Base-by-base conservation (phyloP, 30 jellyfish, hydroid and myxozoan species). In the Pseudorhiza aurosa region DNA sequence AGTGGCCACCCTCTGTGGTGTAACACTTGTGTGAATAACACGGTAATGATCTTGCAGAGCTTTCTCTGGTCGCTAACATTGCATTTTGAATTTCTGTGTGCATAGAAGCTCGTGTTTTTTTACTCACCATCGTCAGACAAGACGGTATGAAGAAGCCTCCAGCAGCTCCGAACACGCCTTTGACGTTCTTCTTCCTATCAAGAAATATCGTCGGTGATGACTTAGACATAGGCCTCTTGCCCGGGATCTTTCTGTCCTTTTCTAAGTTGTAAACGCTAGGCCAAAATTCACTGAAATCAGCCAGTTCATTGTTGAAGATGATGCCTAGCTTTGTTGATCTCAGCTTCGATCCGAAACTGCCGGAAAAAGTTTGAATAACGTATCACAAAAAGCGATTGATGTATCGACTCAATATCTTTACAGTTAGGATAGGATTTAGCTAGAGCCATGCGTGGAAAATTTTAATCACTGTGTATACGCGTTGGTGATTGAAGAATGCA, bases 201-300 rank as follows among this genome's bases (percentile, higher is more conserved):
- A 89, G 75, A 77, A 95, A 87, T 21, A 95, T 95, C 4, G 85
- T 80, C 39, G 99, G 99, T 15, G 95, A 88, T 43, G 91, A 80
- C 21, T 68, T 95, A 14, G 99, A 95, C 96, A 88, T 85, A 29
- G 99, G 99, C 40, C 98, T 56, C 63, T 95, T 95, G 32, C 98
- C 99, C 4, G 97, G 97, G 1, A 63, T 64, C 57, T 95, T 95
- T 46, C 59, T 58, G 62, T 95, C 99, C 42, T 67, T 71, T 45
- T 90, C 88, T 8, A 87, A 70, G 37, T 95, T 88, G 86, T 95
- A 95, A 36, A 95, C 98, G 27, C 77, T 74, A 5, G 98, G 99
- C 99, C 99, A 95, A 62, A 87, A 95, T 56, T 88, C 99, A 72
- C 97, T 82, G 74, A 95, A 95, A 55, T 95, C 99, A 2, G 99